Percentiles rank a stretch among this genome's conserved stretches.
Conservation (phyloP, 1,140 invertebrate species). For the Nilaparvata lugens region DNA sequence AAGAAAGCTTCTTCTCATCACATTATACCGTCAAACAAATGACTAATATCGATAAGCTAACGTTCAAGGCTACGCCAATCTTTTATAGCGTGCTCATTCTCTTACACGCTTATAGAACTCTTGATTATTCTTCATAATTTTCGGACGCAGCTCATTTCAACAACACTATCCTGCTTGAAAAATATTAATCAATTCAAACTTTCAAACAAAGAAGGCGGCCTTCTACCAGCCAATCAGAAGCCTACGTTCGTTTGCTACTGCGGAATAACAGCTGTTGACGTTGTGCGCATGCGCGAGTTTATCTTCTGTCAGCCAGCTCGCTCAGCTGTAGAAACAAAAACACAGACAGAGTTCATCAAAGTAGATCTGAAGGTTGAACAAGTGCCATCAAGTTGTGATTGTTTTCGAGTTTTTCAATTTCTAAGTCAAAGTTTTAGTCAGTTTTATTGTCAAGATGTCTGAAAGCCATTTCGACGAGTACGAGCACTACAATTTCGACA, state of each 20-base stretch:
- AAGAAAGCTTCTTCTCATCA: too few relatives aligned
- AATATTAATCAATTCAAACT: background rate
- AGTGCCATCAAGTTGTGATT: background rate
- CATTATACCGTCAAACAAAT: background rate
- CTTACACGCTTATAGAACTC: background rate
- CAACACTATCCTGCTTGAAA: background rate
- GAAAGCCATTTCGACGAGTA: slow-evolving; percentile 78
- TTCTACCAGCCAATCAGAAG: background rate
- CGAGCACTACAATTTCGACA: slow-evolving; percentile 85
- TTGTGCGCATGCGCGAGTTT: background rate
- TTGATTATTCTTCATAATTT: background rate
- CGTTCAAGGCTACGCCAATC: background rate
- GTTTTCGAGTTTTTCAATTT: background rate
- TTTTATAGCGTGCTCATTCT: background rate
- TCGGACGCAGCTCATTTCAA: background rate
- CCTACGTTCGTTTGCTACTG: background rate
- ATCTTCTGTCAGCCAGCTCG: background rate
- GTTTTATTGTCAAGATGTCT: slow-evolving; percentile 48
- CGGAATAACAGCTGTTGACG: background rate
- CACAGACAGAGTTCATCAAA: background rate
- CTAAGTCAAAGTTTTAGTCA: background rate
- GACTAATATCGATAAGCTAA: background rate
- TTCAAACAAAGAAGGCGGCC: background rate
- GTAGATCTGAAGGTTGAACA: background rate
- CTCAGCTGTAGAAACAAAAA: background rate